Evolutionary conservation across 2,113 vertebrate genomes (phyloP).

Genomic region (Coreoperca whiteheadi): DNA sequence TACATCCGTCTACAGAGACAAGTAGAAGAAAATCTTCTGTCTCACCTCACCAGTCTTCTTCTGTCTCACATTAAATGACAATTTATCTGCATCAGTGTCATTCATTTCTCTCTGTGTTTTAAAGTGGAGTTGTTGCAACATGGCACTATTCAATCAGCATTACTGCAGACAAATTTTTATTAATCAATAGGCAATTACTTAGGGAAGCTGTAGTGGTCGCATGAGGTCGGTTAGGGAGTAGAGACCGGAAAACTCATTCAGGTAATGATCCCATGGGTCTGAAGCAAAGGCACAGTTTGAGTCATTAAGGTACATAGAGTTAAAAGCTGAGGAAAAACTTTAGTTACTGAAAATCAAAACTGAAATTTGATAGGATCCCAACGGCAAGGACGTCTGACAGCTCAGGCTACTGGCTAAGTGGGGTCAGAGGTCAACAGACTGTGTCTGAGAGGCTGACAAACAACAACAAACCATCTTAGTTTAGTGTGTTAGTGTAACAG

Average conservation of each 20-base stretch:
- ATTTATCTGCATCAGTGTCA: slow-evolving; percentile 5
- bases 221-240: slow-evolving; percentile 28
- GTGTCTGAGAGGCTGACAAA: slow-evolving; percentile 18
- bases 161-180: slow-evolving; percentile 27
- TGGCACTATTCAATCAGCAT: slow-evolving; percentile 12
- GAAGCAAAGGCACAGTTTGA: slow-evolving; percentile 27
- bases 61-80: slow-evolving; percentile 20
- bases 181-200: slow-evolving; percentile 71
- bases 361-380: slow-evolving; percentile 9
- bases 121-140: slow-evolving; percentile 4
- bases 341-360: not conserved
- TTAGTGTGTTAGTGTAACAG: not conserved
- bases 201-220: slow-evolving; percentile 15
- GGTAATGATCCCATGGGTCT: slow-evolving; percentile 44
- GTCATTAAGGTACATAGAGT: slow-evolving; percentile 20
- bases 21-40: slow-evolving; percentile 34
- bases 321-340: not conserved
- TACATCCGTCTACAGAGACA: slow-evolving; percentile 40
- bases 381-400: slow-evolving; percentile 3
- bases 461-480: not conserved
- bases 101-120: slow-evolving; percentile 1
- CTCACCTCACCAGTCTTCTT: slow-evolving; percentile 16
- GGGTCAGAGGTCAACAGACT: slow-evolving; percentile 31
- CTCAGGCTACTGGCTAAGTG: slow-evolving; percentile 14
- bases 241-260: slow-evolving; percentile 40